Base-by-base conservation (phyloP, 2,888 invertebrate species). In the Halocaridina rubra region DNA sequence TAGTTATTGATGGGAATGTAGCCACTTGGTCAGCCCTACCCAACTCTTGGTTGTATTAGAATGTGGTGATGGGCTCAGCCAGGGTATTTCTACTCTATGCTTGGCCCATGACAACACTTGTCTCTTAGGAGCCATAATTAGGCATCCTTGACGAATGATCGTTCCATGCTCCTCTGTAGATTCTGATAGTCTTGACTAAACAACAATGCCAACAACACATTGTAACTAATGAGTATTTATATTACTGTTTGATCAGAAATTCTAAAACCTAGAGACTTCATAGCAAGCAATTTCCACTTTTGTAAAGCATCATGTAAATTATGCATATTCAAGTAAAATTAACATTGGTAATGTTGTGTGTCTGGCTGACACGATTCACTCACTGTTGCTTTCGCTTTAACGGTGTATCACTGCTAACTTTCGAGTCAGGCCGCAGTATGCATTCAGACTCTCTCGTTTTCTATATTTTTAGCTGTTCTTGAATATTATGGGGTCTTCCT, bases 171-270 rank as follows among this genome's bases (percentile, higher is more conserved):
- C 82, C 77, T 69, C 82, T 82, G 76, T 69, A 82, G 82, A 82
- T 77, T 77, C 72, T 72, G 71, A 33, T 74, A 82, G 77, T 82
- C 76, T 75, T 82, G 82, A 82, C 82, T 82, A 82, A 82, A 82
- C 82, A 82, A 82, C 82, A 82, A 82, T 77, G 77, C 82, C 82
- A 82, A 82, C 82, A 82, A 82, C 77, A 82, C 82, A 82, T 82
- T 82, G 77, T 82, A 82, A 82, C 82, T 82, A 82, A 82, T 82
- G 64, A 77, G 82, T 82, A 82, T 82, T 82, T 82, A 82, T 77
- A 82, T 82, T 82, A 82, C 82, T 82, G 77, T 82, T 82, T 82
- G 82, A 82, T 82, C 82, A 82, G 82, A 82, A 82, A 82, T 82
- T 82, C 82, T 82, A 82, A 82, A 82, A 82, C 82, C 82, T 82